Evolutionary conservation across 2,888 invertebrate genomes (phyloP).

Genomic region (Metacarcinus magister): DNA sequence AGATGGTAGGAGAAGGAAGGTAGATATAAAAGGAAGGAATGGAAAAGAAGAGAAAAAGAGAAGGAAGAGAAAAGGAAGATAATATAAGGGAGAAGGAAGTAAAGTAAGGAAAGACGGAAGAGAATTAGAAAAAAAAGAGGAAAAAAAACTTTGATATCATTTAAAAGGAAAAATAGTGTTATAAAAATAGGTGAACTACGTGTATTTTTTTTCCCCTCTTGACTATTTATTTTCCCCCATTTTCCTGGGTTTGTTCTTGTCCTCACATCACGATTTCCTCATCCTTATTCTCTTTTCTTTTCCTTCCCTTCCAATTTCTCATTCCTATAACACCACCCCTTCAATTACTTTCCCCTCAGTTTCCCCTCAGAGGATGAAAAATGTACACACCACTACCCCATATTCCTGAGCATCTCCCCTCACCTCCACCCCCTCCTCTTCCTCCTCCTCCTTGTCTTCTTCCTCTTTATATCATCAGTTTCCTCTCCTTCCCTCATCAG

Average conservation of each 20-base stretch:
- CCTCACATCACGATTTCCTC: not conserved
- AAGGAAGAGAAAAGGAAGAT: not conserved
- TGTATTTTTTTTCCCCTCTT: too few relatives aligned
- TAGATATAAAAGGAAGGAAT: too few relatives aligned
- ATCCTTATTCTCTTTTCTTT: not conserved
- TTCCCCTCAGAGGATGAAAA: slow-evolving; percentile 12
- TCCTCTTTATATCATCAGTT: not conserved
- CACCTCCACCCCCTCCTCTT: not conserved
- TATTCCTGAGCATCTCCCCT: not conserved
- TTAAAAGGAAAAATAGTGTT: too few relatives aligned
- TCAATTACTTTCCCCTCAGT: not conserved
- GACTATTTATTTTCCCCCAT: not conserved
- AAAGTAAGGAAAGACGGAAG: not conserved
- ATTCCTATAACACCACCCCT: not conserved
- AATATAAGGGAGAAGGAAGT: not conserved
- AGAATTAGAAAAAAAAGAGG: not conserved
- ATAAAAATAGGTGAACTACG: too few relatives aligned
- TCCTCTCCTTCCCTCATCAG: not conserved
- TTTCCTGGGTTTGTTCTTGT: too few relatives aligned
- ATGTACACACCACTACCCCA: not conserved
- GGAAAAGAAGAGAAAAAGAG: not conserved
- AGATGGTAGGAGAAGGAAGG: too few relatives aligned
- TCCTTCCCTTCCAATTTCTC: not conserved
- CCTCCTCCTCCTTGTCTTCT: not conserved
- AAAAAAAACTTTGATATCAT: not conserved